Evolutionary conservation across 2,113 vertebrate species (phyloP).

Genomic region (Morone chrysops): DNA sequence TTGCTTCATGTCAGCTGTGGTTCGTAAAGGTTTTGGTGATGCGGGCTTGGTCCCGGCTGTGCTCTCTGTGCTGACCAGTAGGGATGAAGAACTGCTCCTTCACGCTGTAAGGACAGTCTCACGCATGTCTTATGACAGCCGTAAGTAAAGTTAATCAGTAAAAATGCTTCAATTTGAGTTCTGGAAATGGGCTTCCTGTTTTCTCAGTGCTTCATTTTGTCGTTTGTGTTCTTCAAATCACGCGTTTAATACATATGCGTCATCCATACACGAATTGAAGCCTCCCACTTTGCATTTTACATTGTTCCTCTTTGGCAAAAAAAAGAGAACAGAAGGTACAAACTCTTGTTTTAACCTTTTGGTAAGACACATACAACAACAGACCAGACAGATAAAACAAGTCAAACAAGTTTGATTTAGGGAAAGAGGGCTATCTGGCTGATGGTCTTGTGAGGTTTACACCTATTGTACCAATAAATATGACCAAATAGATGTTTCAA

Average conservation of each 20-base stretch:
- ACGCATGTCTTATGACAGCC: constrained; percentile 86
- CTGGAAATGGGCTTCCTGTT: background rate
- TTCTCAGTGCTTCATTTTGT: background rate
- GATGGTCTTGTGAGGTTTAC: background rate
- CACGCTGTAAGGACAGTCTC: constrained; percentile 85
- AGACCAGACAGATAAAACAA: too few relatives aligned
- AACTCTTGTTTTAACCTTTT: too few relatives aligned
- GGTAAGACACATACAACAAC: too few relatives aligned
- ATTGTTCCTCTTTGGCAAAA: too few relatives aligned
- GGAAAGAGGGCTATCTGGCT: too few relatives aligned
- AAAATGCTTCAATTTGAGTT: background rate
- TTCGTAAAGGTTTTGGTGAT: constrained; percentile 86
- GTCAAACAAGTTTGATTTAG: too few relatives aligned
- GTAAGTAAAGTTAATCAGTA: constrained; percentile 72
- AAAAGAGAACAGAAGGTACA: too few relatives aligned
- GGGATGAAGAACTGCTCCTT: constrained; percentile 87
- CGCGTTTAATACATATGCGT: too few relatives aligned
- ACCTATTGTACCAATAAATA: background rate
- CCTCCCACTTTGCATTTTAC: too few relatives aligned
- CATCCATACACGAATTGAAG: too few relatives aligned
- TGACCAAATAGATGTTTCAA: background rate
- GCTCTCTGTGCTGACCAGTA: constrained; percentile 85
- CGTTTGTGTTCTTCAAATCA: background rate
- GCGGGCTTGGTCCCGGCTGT: constrained; percentile 83
- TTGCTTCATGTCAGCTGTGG: constrained; percentile 80